A percentile compares a stretch with the other conserved stretches of the same genome.
These are phyloP conservation scores for Cybosia mesomella DNA, from an alignment of 2,888 invertebrate species.

Conservation along the genomic window DNA sequence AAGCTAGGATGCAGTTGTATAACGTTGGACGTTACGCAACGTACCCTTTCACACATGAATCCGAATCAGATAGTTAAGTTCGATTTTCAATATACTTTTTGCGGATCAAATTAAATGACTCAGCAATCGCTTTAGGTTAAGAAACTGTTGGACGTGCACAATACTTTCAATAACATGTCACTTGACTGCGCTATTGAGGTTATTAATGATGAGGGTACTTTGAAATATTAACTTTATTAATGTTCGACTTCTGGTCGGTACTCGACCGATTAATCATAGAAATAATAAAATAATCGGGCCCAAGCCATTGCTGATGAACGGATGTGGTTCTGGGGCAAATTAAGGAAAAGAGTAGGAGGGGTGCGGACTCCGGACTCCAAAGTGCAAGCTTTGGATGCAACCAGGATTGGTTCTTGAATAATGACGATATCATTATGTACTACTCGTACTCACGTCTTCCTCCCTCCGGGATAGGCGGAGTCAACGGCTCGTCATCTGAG, in stretches of 20 bases:
- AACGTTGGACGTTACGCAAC: conserved; percentile 9
- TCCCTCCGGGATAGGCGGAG: no score
- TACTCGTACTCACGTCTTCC: no score
- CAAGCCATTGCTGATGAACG: no score
- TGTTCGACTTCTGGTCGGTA: neutral
- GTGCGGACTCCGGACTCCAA: no score
- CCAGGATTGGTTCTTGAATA: no score
- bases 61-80: neutral
- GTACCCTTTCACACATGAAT: conserved; percentile 11
- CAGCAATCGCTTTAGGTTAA: neutral
- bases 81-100: conserved; percentile 9
- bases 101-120: conserved; percentile 7
- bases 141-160: neutral
- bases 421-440: no score
- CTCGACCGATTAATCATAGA: no score
- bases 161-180: conserved; percentile 1
- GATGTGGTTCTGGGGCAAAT: no score
- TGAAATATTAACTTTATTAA: neutral
- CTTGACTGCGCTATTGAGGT: neutral
- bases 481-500: no score
- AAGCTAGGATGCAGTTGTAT: conserved; percentile 55
- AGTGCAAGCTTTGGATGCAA: no score
- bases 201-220: neutral
- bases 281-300: no score
- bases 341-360: no score